Conservation (phyloP, 2,888 invertebrate species). For the Campoplex nolae region DNA sequence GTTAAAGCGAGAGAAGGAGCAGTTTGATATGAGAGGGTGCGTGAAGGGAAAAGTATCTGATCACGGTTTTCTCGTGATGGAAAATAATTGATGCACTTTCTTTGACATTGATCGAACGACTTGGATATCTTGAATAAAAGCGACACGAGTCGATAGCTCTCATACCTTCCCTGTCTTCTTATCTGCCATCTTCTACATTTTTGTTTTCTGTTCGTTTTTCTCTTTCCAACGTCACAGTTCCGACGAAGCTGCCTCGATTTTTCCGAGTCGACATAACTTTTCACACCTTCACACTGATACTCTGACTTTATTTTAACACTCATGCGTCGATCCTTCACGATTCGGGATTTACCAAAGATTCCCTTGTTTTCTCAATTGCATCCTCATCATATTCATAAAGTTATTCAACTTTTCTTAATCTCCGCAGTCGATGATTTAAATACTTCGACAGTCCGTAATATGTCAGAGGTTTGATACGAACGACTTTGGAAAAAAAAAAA, state of each 20-base stretch:
- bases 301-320: slow-evolving; percentile 46
- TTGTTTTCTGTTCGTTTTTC: background rate
- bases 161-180: slow-evolving; percentile 31
- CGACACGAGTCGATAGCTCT: slow-evolving; percentile 64
- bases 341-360: slow-evolving; percentile 19
- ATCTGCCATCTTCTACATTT: slow-evolving; percentile 37
- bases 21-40: slow-evolving; percentile 12
- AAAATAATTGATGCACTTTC: slow-evolving; percentile 71
- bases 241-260: slow-evolving; percentile 27
- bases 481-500: background rate
- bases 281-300: slow-evolving; percentile 28
- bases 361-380: slow-evolving; percentile 36
- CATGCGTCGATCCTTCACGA: slow-evolving; percentile 41
- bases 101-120: slow-evolving; percentile 70
- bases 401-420: background rate
- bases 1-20: slow-evolving; percentile 7
- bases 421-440: background rate
- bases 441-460: background rate
- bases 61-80: slow-evolving; percentile 55
- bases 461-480: background rate
- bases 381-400: background rate
- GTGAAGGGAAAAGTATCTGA: slow-evolving; percentile 34
- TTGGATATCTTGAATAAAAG: slow-evolving; percentile 59
- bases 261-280: slow-evolving; percentile 41
- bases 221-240: slow-evolving; percentile 8